Percentiles rank a stretch among this genome's conserved stretches.
phyloP scores from a whole-genome alignment of 2,797 vertebrate species.

The Helicolenus hilgendorfi region DNA sequence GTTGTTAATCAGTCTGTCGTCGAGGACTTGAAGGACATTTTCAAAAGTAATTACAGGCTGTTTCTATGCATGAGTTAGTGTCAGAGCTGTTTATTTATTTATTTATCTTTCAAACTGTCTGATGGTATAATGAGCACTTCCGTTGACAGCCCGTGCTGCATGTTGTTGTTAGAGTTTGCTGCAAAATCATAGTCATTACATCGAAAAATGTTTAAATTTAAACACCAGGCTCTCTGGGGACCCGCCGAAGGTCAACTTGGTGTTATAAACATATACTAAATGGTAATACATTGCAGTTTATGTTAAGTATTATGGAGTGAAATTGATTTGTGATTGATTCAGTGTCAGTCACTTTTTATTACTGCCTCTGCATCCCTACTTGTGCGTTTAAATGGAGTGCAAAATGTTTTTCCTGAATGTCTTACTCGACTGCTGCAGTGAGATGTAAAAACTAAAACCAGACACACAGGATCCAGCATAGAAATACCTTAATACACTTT shows the following conservation, averaged over 20 bases:
- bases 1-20: slow-evolving; percentile 41
- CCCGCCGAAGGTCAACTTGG: background rate
- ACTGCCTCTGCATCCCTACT: background rate
- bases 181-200: slow-evolving; percentile 38
- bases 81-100: slow-evolving; percentile 47
- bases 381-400: background rate
- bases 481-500: slow-evolving; percentile 64
- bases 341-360: background rate
- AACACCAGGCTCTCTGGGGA: slow-evolving; percentile 16
- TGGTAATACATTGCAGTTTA: background rate
- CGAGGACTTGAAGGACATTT: slow-evolving; percentile 32
- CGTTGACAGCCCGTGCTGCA: slow-evolving; percentile 43
- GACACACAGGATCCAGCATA: slow-evolving; percentile 20
- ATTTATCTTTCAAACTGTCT: slow-evolving; percentile 61
- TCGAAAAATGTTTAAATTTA: slow-evolving; percentile 42
- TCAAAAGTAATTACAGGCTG: slow-evolving; percentile 45
- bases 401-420: background rate
- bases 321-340: background rate
- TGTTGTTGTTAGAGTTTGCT: slow-evolving; percentile 16
- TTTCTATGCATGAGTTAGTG: slow-evolving; percentile 29
- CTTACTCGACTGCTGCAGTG: background rate
- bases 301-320: background rate
- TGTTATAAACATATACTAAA: background rate
- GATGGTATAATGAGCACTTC: slow-evolving; percentile 70
- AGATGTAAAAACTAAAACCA: slow-evolving; percentile 11